Conservation (phyloP, 2,113 vertebrate species). For the Edolisoma coerulescens region DNA sequence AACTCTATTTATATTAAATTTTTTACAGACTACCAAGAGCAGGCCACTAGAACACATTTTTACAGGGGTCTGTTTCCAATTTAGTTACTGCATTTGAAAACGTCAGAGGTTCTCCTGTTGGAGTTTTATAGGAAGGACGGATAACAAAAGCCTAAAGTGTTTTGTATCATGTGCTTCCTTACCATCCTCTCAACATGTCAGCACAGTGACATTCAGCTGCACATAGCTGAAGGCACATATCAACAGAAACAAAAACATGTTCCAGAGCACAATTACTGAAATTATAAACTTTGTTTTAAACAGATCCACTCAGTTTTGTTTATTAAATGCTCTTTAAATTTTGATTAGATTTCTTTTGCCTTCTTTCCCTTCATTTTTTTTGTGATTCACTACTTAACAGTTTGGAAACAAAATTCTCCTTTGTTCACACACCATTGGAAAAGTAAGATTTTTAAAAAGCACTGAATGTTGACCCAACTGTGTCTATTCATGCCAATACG, state of each 20-base stretch:
- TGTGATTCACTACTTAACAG: not conserved
- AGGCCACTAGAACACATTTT: not conserved
- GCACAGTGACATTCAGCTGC: not conserved
- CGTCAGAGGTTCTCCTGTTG: not conserved
- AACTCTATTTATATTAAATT: not conserved
- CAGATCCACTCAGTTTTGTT: not conserved
- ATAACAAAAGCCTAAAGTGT: not conserved
- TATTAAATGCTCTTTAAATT: not conserved
- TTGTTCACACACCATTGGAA: not conserved
- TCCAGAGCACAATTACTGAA: not conserved
- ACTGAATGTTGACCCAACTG: not conserved
- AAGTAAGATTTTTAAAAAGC: not conserved
- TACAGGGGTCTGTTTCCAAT: not conserved
- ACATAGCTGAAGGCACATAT: not conserved
- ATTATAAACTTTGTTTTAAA: not conserved
- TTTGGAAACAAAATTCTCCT: not conserved
- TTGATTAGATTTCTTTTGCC: not conserved
- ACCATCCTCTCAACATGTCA: not conserved
- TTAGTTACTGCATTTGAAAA: not conserved
- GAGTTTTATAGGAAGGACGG: not conserved
- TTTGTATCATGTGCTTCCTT: not conserved
- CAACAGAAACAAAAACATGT: not conserved
- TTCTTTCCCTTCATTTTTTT: not conserved
- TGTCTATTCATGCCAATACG: not conserved
- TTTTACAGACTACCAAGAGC: not conserved